Base-by-base conservation (phyloP, 1,140 invertebrate species). In the Zaprionus capensis region DNA sequence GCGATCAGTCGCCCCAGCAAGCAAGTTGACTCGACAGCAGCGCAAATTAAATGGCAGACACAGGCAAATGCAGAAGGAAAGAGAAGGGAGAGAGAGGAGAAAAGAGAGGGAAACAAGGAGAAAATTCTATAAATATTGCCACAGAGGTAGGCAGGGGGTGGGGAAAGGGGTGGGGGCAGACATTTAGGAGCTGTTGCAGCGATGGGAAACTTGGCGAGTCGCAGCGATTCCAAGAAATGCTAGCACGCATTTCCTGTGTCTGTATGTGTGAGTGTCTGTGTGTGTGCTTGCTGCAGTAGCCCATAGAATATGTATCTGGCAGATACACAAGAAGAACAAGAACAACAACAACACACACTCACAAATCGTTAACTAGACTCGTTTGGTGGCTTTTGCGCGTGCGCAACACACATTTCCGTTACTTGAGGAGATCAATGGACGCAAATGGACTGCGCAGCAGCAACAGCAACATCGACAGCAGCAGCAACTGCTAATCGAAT, bases 401-500 rank as follows among this genome's bases (percentile, higher is more conserved):
- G 75, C 75, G 75, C 75, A 73, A 63, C 75, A 58, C 61, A 72
- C 70, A 77, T 77, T 77, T 77, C 75, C 75, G 75, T 77, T 77
- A 72, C 46, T 51, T 38, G 22, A 70, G 44, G 59, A 75, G 72
- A 74, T 74, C 71, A 74, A 75, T 75, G 72, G 49, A 71, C 72
- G 72, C 51, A 56, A 31, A 17, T 17, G 26, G 34, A 31, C 65
- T 22, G 38, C 59, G 70, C 59, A 49, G 49, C 36, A 38, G 22
- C 15, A 15, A 36, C 55, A 22, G 38, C 46, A 20, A 12, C 41
- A 58, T 17, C 64, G 22, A 34, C 31, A 34, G 31, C 20, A 36
- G 64, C 49, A 49, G 71, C 49, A 15, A 36, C 63, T 67, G 70
- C 70, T 76, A 72, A 76, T 76, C 74, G 70, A 76, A 76, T 66